phyloP scores from a whole-genome alignment of 2,888 invertebrate genomes.

The Ethmia dodecea region DNA sequence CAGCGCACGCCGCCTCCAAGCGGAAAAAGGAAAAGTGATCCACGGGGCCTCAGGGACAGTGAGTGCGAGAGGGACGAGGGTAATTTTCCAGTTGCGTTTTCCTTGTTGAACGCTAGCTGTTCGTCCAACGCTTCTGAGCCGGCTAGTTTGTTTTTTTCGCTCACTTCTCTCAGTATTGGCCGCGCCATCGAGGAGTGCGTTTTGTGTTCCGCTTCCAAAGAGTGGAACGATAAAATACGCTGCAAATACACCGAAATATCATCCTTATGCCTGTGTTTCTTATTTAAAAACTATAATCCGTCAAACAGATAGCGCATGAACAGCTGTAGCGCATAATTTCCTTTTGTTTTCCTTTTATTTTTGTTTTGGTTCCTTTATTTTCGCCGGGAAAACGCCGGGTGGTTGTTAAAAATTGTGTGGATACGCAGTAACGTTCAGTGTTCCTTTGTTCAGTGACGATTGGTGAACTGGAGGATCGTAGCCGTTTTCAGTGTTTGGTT shows the following conservation, averaged over 20 bases:
- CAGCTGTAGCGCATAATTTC: slow-evolving; percentile 14
- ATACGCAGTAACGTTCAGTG: slow-evolving; percentile 40
- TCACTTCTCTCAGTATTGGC: slow-evolving; percentile 49
- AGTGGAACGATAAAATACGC: slow-evolving; percentile 37
- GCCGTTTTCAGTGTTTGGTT: slow-evolving; percentile 28
- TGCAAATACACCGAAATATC: slow-evolving; percentile 31
- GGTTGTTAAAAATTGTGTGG: slow-evolving; percentile 33
- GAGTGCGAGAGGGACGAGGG: slow-evolving; percentile 37
- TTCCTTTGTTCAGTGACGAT: slow-evolving; percentile 42
- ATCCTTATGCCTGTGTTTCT: slow-evolving; percentile 33
- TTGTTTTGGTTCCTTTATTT: slow-evolving; percentile 43
- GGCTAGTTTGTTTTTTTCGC: slow-evolving; percentile 51
- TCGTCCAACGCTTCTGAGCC: slow-evolving; percentile 27
- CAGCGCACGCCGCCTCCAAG: slow-evolving; percentile 20
- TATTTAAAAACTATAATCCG: slow-evolving; percentile 22
- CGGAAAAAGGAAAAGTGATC: slow-evolving; percentile 36
- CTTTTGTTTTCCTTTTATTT: slow-evolving; percentile 29
- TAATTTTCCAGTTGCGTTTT: slow-evolving; percentile 53
- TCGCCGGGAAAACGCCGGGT: slow-evolving; percentile 65
- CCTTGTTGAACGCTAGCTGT: slow-evolving; percentile 27
- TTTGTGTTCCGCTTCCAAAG: slow-evolving; percentile 34
- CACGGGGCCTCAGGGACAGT: slow-evolving; percentile 4
- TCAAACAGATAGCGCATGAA: slow-evolving; percentile 20
- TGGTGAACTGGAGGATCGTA: slow-evolving; percentile 27
- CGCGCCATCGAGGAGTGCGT: slow-evolving; percentile 49